A percentile compares a stretch with the other conserved stretches of the same genome.
phyloP scores from a whole-genome alignment of 2,888 invertebrate species.

The Helicoverpa assulta region DNA sequence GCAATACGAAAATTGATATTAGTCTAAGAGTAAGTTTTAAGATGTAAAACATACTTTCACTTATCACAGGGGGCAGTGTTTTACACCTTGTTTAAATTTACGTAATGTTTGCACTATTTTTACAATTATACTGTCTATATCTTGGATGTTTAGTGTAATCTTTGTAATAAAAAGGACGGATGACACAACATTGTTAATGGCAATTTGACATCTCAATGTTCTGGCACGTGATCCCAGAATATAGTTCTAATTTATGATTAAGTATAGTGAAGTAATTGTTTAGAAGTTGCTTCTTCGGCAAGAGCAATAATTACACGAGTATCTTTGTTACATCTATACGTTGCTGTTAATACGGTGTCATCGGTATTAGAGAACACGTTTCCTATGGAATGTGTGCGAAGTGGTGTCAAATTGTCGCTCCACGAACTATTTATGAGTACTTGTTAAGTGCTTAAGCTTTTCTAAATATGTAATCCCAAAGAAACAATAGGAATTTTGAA shows the following conservation, averaged over 20 bases:
- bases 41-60: constrained; percentile 6
- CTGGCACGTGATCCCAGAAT: constrained; percentile 22
- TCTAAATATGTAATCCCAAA: constrained; percentile 72
- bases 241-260: constrained; percentile 44
- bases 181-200: constrained; percentile 44
- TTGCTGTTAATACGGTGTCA: constrained; percentile 41
- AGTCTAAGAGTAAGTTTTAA: constrained; percentile 38
- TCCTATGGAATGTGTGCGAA: constrained; percentile 32
- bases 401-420: constrained; percentile 61
- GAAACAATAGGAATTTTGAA: constrained; percentile 85
- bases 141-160: constrained; percentile 54
- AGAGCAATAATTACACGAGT: constrained; percentile 52
- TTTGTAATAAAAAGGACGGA: constrained; percentile 37
- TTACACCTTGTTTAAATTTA: constrained; percentile 45
- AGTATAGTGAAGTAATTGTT: constrained; percentile 45
- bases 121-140: constrained; percentile 41
- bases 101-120: constrained; percentile 31
- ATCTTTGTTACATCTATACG: constrained; percentile 25
- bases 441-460: constrained; percentile 52
- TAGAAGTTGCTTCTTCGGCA: constrained; percentile 29
- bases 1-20: constrained; percentile 11
- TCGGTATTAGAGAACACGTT: constrained; percentile 9
- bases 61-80: constrained; percentile 25
- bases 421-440: constrained; percentile 46
- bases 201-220: constrained; percentile 60